Conservation (phyloP, 2,797 vertebrate species). For the Lateolabrax maculatus region DNA sequence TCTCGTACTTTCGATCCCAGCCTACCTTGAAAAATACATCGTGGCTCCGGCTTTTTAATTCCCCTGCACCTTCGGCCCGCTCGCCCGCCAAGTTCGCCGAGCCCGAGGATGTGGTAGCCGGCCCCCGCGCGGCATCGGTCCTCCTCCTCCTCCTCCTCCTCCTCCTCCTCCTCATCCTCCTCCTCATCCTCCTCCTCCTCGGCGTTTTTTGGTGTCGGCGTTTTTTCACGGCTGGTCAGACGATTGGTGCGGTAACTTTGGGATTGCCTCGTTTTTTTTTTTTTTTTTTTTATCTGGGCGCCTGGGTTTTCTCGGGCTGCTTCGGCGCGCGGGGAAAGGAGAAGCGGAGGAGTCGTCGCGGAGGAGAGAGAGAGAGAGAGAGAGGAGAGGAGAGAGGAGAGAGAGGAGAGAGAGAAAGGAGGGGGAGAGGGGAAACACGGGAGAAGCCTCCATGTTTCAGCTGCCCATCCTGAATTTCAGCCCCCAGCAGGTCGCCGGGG, state of each 20-base stretch:
- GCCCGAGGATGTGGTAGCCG: conserved; percentile 83
- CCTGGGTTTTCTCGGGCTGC: conserved; percentile 66
- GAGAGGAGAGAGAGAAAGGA: conserved; percentile 61
- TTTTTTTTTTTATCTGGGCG: too few species aligned
- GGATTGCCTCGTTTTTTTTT: conserved; percentile 79
- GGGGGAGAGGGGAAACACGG: conserved; percentile 76
- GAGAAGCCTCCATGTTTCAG: conserved; percentile 97
- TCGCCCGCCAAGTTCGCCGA: conserved; percentile 75
- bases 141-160: too few species aligned
- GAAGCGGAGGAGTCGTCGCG: conserved; percentile 59
- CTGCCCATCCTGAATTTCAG: conserved; percentile 99
- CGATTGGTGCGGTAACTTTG: conserved; percentile 77
- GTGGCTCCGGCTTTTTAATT: conserved; percentile 77
- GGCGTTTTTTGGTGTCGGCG: conserved; percentile 37
- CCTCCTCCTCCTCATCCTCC: too few species aligned
- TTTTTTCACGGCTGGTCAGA: conserved; percentile 70
- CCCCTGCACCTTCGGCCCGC: conserved; percentile 73
- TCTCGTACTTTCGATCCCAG: conserved; percentile 79
- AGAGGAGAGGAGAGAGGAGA: conserved; percentile 77
- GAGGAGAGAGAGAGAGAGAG: conserved; percentile 60
- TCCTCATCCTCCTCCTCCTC: too few species aligned
- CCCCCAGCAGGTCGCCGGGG: conserved; percentile 99
- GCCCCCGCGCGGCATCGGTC: conserved; percentile 76
- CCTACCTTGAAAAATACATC: conserved; percentile 80
- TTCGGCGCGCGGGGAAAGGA: conserved; percentile 61